These are phyloP conservation scores for Urosaurus nigricauda DNA, from an alignment of 2,797 vertebrate species.

Conservation along the genomic window DNA sequence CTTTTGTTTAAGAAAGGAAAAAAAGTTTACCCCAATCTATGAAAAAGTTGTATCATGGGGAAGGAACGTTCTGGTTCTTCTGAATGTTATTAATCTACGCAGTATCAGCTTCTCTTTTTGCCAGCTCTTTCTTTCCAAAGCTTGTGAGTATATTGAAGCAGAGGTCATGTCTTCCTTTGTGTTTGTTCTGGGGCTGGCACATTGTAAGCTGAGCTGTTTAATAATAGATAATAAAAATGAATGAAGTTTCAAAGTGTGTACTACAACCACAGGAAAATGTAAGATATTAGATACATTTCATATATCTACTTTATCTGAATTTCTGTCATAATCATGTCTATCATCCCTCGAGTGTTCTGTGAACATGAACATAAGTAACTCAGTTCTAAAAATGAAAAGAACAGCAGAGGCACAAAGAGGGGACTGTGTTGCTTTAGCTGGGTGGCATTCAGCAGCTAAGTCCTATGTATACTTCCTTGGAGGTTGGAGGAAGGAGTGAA, in stretches of 20 bases:
- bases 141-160: constrained; percentile 38
- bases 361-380: neutral
- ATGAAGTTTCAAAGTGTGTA: constrained; percentile 29
- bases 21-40: constrained; percentile 64
- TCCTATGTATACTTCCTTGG: neutral
- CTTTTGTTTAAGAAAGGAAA: constrained; percentile 68
- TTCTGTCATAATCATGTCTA: constrained; percentile 16
- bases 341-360: constrained; percentile 3
- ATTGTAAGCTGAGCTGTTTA: constrained; percentile 26
- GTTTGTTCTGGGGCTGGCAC: constrained; percentile 10
- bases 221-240: constrained; percentile 42
- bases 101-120: constrained; percentile 48
- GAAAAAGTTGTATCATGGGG: constrained; percentile 57
- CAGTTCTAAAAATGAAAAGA: constrained; percentile 1
- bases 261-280: constrained; percentile 22
- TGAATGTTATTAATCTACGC: constrained; percentile 74
- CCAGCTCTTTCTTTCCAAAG: constrained; percentile 68
- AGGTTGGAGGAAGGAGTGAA: neutral
- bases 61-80: constrained; percentile 65
- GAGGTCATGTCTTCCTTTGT: constrained; percentile 27
- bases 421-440: neutral
- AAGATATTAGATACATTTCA: constrained; percentile 19
- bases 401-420: neutral
- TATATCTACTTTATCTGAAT: constrained; percentile 30
- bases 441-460: neutral